Evolutionary conservation across 2,113 vertebrate genomes (phyloP), one percentile per base, ranked within the genome.

Genomic region (Nothoprocta pentlandii): DNA sequence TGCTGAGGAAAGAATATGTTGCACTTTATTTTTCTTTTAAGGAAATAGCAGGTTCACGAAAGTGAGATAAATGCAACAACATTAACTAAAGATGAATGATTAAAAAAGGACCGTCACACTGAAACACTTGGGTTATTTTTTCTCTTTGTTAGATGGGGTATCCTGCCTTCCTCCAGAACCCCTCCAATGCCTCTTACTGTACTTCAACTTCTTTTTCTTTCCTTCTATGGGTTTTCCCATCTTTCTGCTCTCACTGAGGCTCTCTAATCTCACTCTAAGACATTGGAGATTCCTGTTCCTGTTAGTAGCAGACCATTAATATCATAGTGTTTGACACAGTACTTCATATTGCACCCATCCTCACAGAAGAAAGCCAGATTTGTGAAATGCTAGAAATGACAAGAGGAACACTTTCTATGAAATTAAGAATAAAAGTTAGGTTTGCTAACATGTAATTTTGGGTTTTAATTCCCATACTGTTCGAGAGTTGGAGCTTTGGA

Each of bases 21-120:
- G 23, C 3, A 11, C 17, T 59, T 46, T 71, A 34, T 75, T 41
- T 16, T n/a, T 42, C 62, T 56, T 56, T 56, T 56, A 32, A 3
- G 5, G 34, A 81, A 89, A 79, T 47, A 51, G 20, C 19, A 13
- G 28, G 16, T 30, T 42, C 1, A 0, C 70, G 53, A 74, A 47
- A n/a, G 10, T 17, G 28, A 74, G 17, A 0, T 30, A 56, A 56
- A 25, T 30, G 25, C 2, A 2, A 13, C 46, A 67, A 6, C 34
- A 56, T 87, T 84, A 71, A 23, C n/a, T 67, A 16, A 67, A 67
- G 10, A 46, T 59, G 6, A 30, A 17, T 36, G 16, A 7, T 86
- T 81, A 81, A 84, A 86, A 20, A 20, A 20, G 70, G 36, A 41
- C 9, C 22, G 10, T 21, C 46, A 11, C 36, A 39, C 51, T 59